These are phyloP conservation scores for Enteromius treurensis DNA, from an alignment of 2,797 vertebrate genomes.

Conservation along the genomic window DNA sequence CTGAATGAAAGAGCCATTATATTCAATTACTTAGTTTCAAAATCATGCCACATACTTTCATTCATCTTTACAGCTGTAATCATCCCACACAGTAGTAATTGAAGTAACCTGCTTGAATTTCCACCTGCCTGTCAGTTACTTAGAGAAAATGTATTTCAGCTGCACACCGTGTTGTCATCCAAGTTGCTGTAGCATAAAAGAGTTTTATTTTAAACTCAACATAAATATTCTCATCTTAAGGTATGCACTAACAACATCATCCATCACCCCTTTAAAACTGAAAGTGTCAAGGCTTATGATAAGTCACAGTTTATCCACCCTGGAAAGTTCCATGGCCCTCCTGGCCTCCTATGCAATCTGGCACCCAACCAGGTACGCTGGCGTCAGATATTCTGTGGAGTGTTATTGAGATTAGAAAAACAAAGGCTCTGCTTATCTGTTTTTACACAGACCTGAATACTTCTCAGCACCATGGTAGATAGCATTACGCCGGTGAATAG, in stretches of 20 bases:
- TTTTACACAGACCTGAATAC: slow-evolving; percentile 53
- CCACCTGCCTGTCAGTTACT: not conserved
- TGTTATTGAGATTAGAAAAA: slow-evolving; percentile 52
- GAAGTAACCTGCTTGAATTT: not conserved
- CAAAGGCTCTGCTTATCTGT: slow-evolving; percentile 52
- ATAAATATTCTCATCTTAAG: not conserved
- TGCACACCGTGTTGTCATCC: not conserved
- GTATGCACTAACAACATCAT: not conserved
- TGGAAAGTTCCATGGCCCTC: slow-evolving; percentile 46
- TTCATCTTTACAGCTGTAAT: slow-evolving; percentile 4
- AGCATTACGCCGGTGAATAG: slow-evolving; percentile 14
- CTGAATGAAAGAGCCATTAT: not conserved
- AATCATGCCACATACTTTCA: not conserved
- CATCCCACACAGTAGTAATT: slow-evolving; percentile 10
- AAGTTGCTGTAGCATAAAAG: not conserved
- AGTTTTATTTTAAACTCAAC: slow-evolving; percentile 3
- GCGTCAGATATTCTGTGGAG: slow-evolving; percentile 50
- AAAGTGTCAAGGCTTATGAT: slow-evolving; percentile 22
- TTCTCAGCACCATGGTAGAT: slow-evolving; percentile 32
- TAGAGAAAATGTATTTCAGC: not conserved
- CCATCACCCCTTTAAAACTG: slow-evolving; percentile 17
- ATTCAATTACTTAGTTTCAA: not conserved
- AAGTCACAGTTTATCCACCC: slow-evolving; percentile 24
- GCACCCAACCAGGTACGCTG: slow-evolving; percentile 37
- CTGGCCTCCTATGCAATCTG: slow-evolving; percentile 40